Base-by-base conservation (phyloP, 2,113 vertebrate genomes). In the Phylloscopus trochilus region DNA sequence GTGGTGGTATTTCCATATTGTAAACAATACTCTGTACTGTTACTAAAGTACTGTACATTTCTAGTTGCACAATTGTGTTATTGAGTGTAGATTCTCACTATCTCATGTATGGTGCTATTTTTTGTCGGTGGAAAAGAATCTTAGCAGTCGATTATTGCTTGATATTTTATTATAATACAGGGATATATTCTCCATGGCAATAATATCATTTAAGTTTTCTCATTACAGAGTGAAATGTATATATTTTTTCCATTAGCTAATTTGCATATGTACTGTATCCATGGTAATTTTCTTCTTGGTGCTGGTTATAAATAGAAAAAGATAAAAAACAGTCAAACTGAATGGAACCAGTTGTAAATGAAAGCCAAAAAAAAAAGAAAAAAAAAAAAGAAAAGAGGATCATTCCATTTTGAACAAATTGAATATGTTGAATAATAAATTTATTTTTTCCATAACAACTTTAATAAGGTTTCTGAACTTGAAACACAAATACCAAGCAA, bases 91-190 rank as follows among this genome's bases (percentile, higher is more conserved):
- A 97, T 87, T 98, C 97, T 97, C 97, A 97, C 95, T 92, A 92
- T 96, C 97, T 97, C 94, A 98, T 97, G 97, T 89, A 98, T 97
- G 98, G 98, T 99, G 99, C 98, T 99, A 97, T 98, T 98, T 97
- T 90, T 93, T 95, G 77, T 96, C 62, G 96, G 95, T 98, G 96
- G 96, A 95, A 96, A 91, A 95, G 96, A 95, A 91, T 68, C 80
- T 91, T 97, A 94, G 81, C 95, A 83, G 95, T 93, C 21, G 95
- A 96, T 97, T 97, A 87, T 92, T 96, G 96, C 97, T 97, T 97
- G 94, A 96, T 95, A 87, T 97, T 97, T 96, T 98, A 96, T 97
- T 98, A 94, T 97, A 96, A 97, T 97, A 97, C 97, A 97, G 96
- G 95, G 97, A 97, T 97, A 97, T 97, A 95, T 95, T 97, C 95